Base-by-base conservation (phyloP, 1,140 invertebrate species). In the Hylaeus volcanicus region DNA sequence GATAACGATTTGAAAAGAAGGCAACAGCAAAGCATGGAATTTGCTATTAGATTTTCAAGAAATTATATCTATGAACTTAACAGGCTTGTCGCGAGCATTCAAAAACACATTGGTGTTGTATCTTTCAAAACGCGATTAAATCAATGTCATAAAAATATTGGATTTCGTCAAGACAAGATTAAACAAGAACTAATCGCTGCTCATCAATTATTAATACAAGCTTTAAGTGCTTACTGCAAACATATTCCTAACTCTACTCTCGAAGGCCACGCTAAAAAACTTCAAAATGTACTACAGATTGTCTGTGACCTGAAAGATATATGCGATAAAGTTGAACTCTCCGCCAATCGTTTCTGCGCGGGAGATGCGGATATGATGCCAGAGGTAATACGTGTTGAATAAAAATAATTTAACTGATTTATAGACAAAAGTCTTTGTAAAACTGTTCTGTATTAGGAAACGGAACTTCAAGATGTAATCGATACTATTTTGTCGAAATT, bases 31-130 rank as follows among this genome's bases (percentile, higher is more conserved):
- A 88, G 89, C 0, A 68, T 88, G 39, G 93, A 93, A 82, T 93
- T 94, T 82, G 88, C 89, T 1, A 87, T 91, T 55, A 86, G 93
- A 84, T 92, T 94, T 69, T 93, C 93, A 1, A 88, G 93, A 53
- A 93, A 94, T 85, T 94, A 94, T 86, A 71, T 94, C 6, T 94
- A 94, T 45, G 90, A 93, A 81, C 81, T 93, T n/a, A 84, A 90
- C 5, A 87, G 92, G 81, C 88, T 91, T 37, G 85, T 93, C 11
- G 55, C 78, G 0, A 92, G 93, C 26, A 92, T 93, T 68, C 85
- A 84, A 37, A 88, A 86, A 61, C 91, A 92, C 53, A 64, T 93
- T 12, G 83, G 80, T 6, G 80, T 83, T 3, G 81, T 92, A 8
- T 81, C 89, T 5, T 85, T 86, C 1, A 81, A 73, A 53, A 79